phyloP scores from a whole-genome alignment of 2,797 vertebrate species.

The Microctenopoma stevenorrisi region DNA sequence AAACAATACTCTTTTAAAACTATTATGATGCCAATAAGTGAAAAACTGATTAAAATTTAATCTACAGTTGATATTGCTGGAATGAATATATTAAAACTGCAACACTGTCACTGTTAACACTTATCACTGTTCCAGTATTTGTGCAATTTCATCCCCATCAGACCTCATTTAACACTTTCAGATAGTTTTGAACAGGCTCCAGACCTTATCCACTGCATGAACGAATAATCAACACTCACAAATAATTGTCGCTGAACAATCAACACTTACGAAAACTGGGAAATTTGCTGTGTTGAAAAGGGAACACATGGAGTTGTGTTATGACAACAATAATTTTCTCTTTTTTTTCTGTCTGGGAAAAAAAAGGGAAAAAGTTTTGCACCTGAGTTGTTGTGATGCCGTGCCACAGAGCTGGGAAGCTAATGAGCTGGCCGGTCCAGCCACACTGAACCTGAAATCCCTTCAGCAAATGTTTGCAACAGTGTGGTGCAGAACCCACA shows the following conservation, averaged over 20 bases:
- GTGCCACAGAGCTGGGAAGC: constrained; percentile 34
- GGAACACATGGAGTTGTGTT: constrained; percentile 21
- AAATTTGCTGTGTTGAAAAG: constrained; percentile 16
- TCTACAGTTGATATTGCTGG: constrained; percentile 3
- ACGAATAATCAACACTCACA: constrained; percentile 47
- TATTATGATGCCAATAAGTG: neutral
- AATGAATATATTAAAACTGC: constrained; percentile 15
- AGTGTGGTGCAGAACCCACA: constrained; percentile 32
- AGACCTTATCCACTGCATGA: constrained; percentile 6
- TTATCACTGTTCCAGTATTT: constrained; percentile 12
- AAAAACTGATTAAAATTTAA: constrained; percentile 5
- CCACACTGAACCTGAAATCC: constrained; percentile 55
- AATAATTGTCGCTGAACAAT: constrained; percentile 47
- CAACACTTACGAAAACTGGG: constrained; percentile 21
- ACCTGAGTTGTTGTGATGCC: constrained; percentile 45
- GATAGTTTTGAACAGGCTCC: constrained; percentile 33
- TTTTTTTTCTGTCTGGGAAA: constrained; percentile 13
- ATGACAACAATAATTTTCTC: constrained; percentile 6
- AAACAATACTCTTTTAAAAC: constrained; percentile 4
- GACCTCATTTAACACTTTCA: constrained; percentile 39
- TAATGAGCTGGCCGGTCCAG: constrained; percentile 52
- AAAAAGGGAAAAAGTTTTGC: constrained; percentile 29
- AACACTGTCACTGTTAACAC: constrained; percentile 3
- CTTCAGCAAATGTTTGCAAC: constrained; percentile 61
- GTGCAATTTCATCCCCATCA: constrained; percentile 29